Evolutionary conservation across 2,888 invertebrate genomes (phyloP).

Genomic region (Priocnemis perturbator): DNA sequence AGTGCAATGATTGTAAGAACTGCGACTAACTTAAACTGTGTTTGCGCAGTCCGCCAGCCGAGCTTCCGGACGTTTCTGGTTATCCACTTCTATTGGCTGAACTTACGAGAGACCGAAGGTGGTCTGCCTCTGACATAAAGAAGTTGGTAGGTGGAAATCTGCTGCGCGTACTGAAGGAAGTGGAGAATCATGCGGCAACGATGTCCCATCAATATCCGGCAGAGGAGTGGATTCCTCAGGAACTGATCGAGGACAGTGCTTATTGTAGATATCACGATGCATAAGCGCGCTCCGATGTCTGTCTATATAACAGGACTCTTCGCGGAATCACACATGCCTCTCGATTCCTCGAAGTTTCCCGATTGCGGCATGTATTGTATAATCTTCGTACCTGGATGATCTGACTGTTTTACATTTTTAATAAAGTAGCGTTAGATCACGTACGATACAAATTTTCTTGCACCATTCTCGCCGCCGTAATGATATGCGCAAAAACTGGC

Average conservation of each 20-base stretch:
- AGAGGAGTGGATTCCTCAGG: constrained; percentile 78
- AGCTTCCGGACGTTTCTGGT: constrained; percentile 78
- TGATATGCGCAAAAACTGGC: too few relatives aligned
- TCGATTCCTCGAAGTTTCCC: constrained; percentile 1
- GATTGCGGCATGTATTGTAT: constrained; percentile 13
- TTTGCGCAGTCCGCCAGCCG: constrained; percentile 75
- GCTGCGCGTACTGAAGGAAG: constrained; percentile 78
- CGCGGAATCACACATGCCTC: neutral
- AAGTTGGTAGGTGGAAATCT: constrained; percentile 80
- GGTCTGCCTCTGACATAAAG: constrained; percentile 79
- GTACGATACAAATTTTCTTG: neutral
- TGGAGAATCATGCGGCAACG: constrained; percentile 71
- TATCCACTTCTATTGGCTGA: constrained; percentile 81
- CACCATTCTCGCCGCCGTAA: constrained; percentile 1
- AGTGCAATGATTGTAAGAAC: neutral
- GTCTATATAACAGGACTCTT: neutral
- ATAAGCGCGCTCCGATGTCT: constrained; percentile 32
- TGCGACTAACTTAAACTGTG: neutral
- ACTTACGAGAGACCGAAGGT: constrained; percentile 78
- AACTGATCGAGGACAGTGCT: constrained; percentile 77
- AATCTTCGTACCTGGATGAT: constrained; percentile 51
- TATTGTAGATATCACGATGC: constrained; percentile 77
- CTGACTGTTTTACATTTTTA: constrained; percentile 48
- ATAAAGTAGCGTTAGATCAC: constrained; percentile 36
- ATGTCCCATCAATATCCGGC: constrained; percentile 75